Percentiles rank a stretch among this genome's conserved stretches.
phyloP scores from a whole-genome alignment of 1,140 invertebrate species.

The Drosophila malerkotliana region DNA sequence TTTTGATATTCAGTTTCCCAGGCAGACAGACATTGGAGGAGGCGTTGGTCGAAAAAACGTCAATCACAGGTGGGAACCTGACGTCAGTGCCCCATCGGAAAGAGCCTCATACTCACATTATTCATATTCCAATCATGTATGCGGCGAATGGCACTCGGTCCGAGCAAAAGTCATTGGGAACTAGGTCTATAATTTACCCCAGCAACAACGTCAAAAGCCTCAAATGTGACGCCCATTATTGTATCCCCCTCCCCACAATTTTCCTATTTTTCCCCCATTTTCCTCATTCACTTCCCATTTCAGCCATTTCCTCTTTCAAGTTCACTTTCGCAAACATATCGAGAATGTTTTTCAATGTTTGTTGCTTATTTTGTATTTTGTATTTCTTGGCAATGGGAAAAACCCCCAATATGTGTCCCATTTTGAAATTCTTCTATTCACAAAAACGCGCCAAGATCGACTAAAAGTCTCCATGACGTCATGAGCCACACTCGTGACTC shows the following conservation, averaged over 20 bases:
- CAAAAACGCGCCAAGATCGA: slow-evolving; percentile 42
- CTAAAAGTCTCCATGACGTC: slow-evolving; percentile 65
- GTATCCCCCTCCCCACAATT: slow-evolving; percentile 4
- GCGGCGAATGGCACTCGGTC: slow-evolving; percentile 19
- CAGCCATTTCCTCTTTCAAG: slow-evolving; percentile 43
- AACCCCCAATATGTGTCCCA: slow-evolving; percentile 16
- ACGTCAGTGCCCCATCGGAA: slow-evolving; percentile 50
- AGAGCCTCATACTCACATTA: slow-evolving; percentile 10
- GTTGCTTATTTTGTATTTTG: slow-evolving; percentile 30
- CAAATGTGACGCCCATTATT: slow-evolving; percentile 47
- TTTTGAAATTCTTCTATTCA: slow-evolving; percentile 4
- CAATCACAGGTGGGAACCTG: slow-evolving; percentile 70
- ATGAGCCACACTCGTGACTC: slow-evolving; percentile 50
- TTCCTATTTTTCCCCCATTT: slow-evolving; percentile 33
- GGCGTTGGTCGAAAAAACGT: slow-evolving; percentile 38
- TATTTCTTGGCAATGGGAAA: slow-evolving; percentile 65
- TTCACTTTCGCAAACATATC: slow-evolving; percentile 34
- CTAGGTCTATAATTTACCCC: slow-evolving; percentile 55
- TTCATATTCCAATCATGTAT: slow-evolving; percentile 43
- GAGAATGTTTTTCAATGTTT: not conserved
- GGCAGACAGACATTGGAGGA: slow-evolving; percentile 22
- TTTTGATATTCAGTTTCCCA: not conserved
- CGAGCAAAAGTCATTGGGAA: slow-evolving; percentile 35
- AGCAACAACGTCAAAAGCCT: slow-evolving; percentile 55
- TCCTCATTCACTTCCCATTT: slow-evolving; percentile 40